Base-by-base conservation (phyloP, 2,797 vertebrate genomes). In the Hoplostethus mediterraneus region DNA sequence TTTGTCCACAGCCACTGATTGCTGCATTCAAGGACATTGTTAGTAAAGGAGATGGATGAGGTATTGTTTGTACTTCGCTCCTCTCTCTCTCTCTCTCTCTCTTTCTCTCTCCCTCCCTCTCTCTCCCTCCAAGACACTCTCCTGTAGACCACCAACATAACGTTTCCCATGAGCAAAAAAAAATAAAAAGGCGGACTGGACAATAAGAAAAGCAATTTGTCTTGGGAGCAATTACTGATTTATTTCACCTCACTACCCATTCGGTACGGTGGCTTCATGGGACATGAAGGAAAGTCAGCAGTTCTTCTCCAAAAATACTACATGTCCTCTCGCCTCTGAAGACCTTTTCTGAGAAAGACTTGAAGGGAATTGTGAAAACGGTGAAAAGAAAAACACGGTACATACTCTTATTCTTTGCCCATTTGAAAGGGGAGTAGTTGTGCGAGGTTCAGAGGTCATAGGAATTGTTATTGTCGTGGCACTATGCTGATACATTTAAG, bases 41-140 rank as follows among this genome's bases (percentile, higher is more conserved):
- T 86, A 86, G 80, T 86, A 89, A 90, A 89, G 63, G 82, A 92
- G 92, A 94, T 92, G 80, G 89, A 95, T 92, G 80, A 54, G 31
- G 62, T 21, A 36, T 68, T 72, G 65, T 85, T 86, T 81, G 65
- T 44, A 67, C 71, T 60, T 40, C 5, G 57, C 28, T 60, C 31
- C 42, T 52, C 59, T 62, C 53, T 48, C 63, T 59, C 16, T 33
- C 60, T 48, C 48, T 53, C 33, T 28, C 6, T 44, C 12, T 28
- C 42, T 12, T 6, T 56, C n/a, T 33, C 28, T 60, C 17, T 40
- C 53, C n/a, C n/a, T 25, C 55, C 9, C 33, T 44, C 11, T 44
- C 53, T 12, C 40, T 49, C 55, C 13, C 47, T 60, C 53, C 14
- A 38, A 16, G 21, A 73, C 69, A 36, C 65, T 53, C 42, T 79